Conservation (phyloP, 2,888 invertebrate species). For the Orthonevra nobilis region DNA sequence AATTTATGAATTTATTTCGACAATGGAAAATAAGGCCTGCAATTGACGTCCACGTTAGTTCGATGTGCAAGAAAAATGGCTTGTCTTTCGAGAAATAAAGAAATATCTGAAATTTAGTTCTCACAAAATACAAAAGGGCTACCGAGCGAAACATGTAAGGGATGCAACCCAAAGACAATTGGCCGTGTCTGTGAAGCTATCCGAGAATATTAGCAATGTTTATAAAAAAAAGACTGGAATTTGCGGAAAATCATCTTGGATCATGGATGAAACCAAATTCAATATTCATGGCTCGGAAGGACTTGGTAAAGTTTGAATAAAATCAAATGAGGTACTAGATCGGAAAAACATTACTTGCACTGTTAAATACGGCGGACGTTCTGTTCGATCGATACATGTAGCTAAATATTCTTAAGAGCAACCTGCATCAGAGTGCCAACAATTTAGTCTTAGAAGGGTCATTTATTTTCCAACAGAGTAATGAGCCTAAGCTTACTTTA, state of each 20-base stretch:
- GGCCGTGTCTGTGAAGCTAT: too few relatives aligned
- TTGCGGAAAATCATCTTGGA: conserved; percentile 18
- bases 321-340: background rate
- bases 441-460: background rate
- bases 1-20: background rate
- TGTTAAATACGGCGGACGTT: too few relatives aligned
- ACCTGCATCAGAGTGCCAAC: background rate
- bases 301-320: conserved; percentile 3
- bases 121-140: too few relatives aligned
- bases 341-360: too few relatives aligned
- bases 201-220: background rate
- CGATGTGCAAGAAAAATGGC: background rate
- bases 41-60: background rate
- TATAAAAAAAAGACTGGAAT: background rate
- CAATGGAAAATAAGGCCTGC: background rate
- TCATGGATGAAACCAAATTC: conserved; percentile 39
- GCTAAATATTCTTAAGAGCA: background rate
- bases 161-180: background rate
- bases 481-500: background rate
- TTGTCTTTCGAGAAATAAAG: too few relatives aligned
- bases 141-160: background rate
- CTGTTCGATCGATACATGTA: background rate
- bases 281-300: conserved; percentile 28
- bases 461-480: background rate
- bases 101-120: too few relatives aligned